Evolutionary conservation across 2,113 vertebrate species (phyloP).

Genomic region (Sceloporus tristichus): DNA sequence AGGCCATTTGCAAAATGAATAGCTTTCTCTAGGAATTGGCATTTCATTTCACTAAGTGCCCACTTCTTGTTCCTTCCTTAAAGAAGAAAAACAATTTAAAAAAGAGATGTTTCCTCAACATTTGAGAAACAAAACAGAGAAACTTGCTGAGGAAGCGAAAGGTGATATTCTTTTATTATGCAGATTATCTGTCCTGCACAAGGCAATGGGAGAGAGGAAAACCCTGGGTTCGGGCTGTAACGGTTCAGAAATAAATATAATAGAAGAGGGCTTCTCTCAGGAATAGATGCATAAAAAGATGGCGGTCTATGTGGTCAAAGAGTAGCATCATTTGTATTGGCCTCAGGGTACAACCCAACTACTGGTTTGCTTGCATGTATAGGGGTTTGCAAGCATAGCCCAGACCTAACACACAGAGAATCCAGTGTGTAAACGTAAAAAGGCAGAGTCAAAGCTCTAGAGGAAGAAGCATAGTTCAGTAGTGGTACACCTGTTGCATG

Average conservation of each 20-base stretch:
- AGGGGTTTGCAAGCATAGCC: too few relatives aligned
- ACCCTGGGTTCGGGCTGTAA: background rate
- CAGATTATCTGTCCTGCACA: background rate
- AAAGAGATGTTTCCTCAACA: background rate
- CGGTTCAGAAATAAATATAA: background rate
- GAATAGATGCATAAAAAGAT: background rate
- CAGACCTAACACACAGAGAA: background rate
- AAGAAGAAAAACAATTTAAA: conserved; percentile 5
- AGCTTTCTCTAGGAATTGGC: background rate
- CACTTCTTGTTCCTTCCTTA: background rate
- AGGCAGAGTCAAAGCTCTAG: background rate
- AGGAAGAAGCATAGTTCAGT: too few relatives aligned
- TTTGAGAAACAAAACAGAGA: conserved; percentile 15
- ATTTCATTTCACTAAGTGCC: conserved; percentile 30
- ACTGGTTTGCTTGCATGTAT: background rate
- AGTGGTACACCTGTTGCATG: too few relatives aligned
- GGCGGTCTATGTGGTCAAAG: background rate
- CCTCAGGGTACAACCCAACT: background rate
- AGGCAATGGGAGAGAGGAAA: background rate
- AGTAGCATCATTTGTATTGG: background rate
- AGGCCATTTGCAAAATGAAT: conserved; percentile 10
- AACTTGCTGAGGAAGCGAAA: conserved; percentile 2
- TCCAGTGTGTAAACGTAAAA: background rate
- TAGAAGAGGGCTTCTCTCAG: background rate
- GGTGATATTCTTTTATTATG: background rate